Percentiles rank a stretch among this genome's conserved stretches.
Evolutionary conservation across 2,888 invertebrate genomes (phyloP).

Genomic region (Tuta absoluta): DNA sequence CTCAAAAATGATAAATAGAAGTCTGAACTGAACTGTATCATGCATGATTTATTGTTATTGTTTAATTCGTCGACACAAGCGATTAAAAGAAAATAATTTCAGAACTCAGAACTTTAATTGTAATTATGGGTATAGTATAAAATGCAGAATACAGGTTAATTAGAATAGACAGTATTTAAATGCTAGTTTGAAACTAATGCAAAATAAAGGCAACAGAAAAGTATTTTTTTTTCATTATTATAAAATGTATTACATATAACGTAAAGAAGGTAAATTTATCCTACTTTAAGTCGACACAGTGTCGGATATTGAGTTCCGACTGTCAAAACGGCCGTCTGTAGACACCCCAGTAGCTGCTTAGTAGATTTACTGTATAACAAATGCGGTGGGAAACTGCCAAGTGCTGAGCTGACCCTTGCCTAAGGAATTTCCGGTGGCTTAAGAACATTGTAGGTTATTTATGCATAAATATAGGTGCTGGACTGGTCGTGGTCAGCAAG

Average conservation of each 20-base stretch:
- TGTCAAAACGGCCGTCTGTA: too few species aligned
- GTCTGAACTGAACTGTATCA: not conserved
- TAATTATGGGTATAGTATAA: too few species aligned
- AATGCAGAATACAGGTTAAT: too few species aligned
- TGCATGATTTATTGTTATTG: not conserved
- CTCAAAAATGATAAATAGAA: not conserved
- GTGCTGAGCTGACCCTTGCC: not conserved
- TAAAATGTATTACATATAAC: too few species aligned
- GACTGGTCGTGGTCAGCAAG: not conserved
- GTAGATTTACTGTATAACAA: constrained; percentile 36
- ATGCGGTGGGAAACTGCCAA: constrained; percentile 54
- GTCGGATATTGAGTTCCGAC: too few species aligned
- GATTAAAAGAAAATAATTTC: not conserved
- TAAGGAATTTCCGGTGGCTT: constrained; percentile 9
- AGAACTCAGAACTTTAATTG: too few species aligned
- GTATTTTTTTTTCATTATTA: too few species aligned
- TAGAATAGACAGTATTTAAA: too few species aligned
- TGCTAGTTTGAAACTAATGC: too few species aligned
- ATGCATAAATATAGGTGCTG: not conserved
- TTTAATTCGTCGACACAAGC: not conserved
- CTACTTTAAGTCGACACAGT: too few species aligned
- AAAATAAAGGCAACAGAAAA: too few species aligned
- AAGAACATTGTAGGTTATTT: not conserved
- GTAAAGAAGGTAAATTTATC: too few species aligned
- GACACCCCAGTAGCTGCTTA: not conserved